Evolutionary conservation across 1,140 invertebrate species (phyloP), one percentile per base, ranked within the genome.

Genomic region (Listronotus bonariensis): DNA sequence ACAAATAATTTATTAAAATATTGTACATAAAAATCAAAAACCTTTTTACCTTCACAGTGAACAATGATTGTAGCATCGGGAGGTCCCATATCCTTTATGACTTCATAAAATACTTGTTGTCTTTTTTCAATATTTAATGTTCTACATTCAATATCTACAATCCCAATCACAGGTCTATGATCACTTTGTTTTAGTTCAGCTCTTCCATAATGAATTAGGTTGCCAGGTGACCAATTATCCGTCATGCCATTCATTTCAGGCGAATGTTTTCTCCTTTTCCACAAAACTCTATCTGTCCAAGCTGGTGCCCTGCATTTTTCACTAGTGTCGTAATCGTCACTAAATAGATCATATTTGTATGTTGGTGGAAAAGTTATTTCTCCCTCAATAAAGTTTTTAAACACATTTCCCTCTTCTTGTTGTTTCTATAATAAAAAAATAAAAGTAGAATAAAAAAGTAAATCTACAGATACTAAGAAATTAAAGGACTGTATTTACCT

Each of bases 311-410:
- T 84, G 74, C 90, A 92, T 80, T 99, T 99, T 79, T 99, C 98
- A 79, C 96, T 98, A 0, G 97, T 99, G 77, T 99, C 98, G 78
- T 98, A 99, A 82, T 99, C 96, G 80, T 99, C 95, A 74, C 95
- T 97, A 79, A 99, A 99, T 36, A 98, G 80, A 83, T 99, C 98
- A 77, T 99, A 99, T 79, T 99, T 99, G 77, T 99, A 99, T 0
- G 97, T 99, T 2, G 98, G 98, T 17, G 93, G 83, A 81, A 99
- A 99, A 51, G 85, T 89, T 15, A 98, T 91, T 26, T 89, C 86
- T 1, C 95, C 97, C 84, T 99, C 98, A 53, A 88, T 84, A 77
- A 96, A 99, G 74, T 95, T 93, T 76, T 91, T 89, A 76, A 99
- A 99, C n/a, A 93, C 91, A 82, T 96, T 88, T 40, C 89, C 90